phyloP scores from a whole-genome alignment of 2,888 invertebrate species.

The Sinodicranocentrus sp. region DNA sequence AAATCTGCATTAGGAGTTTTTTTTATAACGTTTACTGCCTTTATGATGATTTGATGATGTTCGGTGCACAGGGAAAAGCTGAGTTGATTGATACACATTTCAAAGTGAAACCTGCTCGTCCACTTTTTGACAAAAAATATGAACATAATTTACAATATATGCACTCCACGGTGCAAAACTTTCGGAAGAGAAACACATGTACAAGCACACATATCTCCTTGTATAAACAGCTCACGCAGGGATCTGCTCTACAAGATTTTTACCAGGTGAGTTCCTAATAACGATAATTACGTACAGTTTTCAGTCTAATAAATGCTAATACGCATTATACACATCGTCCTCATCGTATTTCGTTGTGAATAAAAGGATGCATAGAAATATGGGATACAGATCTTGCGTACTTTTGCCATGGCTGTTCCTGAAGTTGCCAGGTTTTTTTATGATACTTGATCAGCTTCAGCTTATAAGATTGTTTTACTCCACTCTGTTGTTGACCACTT shows the following conservation, averaged over 20 bases:
- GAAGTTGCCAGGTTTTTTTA: too few species aligned
- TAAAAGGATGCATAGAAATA: too few species aligned
- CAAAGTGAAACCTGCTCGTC: constrained; percentile 48
- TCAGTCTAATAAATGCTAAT: constrained; percentile 52
- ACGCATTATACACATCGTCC: constrained; percentile 11
- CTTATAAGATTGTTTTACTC: too few species aligned
- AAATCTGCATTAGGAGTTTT: too few species aligned
- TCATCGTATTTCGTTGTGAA: not conserved
- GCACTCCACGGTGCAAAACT: not conserved
- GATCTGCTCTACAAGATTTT: not conserved
- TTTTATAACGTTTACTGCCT: too few species aligned
- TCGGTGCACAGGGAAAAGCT: constrained; percentile 10
- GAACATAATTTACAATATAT: too few species aligned
- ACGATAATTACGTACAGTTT: constrained; percentile 49
- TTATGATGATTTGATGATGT: not conserved
- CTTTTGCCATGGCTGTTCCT: too few species aligned
- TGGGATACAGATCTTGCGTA: too few species aligned
- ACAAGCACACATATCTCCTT: too few species aligned
- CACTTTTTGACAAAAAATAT: constrained; percentile 45
- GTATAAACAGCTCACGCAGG: not conserved
- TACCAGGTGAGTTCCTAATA: constrained; percentile 44
- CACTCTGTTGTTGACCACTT: too few species aligned
- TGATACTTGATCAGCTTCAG: too few species aligned
- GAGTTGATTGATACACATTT: constrained; percentile 48
- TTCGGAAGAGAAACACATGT: constrained; percentile 9